Percentiles rank a stretch among this genome's conserved stretches.
phyloP scores from a whole-genome alignment of 2,113 vertebrate genomes.

The Brienomyrus brachyistius region DNA sequence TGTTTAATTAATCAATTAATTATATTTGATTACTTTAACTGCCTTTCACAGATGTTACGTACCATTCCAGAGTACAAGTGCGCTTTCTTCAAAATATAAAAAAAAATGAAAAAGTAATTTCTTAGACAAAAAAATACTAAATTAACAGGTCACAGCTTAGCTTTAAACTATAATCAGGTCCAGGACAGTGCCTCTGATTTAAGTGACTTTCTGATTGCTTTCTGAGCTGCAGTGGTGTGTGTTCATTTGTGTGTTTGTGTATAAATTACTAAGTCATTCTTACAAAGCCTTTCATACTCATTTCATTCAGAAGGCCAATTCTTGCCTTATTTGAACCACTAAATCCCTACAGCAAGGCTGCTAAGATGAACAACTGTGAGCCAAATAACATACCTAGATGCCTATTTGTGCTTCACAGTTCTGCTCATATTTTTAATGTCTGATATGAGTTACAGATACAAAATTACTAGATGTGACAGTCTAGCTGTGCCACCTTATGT shows the following conservation, averaged over 20 bases:
- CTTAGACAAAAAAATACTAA: not conserved
- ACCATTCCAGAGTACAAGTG: not conserved
- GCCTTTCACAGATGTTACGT: not conserved
- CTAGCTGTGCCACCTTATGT: not conserved
- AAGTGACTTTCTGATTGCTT: not conserved
- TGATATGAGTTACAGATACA: not conserved
- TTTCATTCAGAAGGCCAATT: not conserved
- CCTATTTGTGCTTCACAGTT: not conserved
- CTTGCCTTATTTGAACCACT: not conserved
- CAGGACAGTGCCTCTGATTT: not conserved
- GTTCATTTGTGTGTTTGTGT: not conserved
- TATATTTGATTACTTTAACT: not conserved
- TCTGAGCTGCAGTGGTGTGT: constrained; percentile 9
- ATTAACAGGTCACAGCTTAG: not conserved
- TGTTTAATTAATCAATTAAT: not conserved
- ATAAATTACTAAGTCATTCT: not conserved
- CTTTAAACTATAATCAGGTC: not conserved
- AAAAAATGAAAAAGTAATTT: not conserved
- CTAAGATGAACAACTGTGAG: not conserved
- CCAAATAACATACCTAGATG: not conserved
- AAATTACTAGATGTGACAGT: not conserved
- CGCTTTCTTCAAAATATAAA: not conserved
- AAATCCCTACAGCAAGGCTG: not conserved
- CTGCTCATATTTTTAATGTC: not conserved
- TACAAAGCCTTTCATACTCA: not conserved